A percentile compares a stretch with the other conserved stretches of the same genome.
Conservation (phyloP, 2,113 vertebrate species). For the Sorex fumeus region DNA sequence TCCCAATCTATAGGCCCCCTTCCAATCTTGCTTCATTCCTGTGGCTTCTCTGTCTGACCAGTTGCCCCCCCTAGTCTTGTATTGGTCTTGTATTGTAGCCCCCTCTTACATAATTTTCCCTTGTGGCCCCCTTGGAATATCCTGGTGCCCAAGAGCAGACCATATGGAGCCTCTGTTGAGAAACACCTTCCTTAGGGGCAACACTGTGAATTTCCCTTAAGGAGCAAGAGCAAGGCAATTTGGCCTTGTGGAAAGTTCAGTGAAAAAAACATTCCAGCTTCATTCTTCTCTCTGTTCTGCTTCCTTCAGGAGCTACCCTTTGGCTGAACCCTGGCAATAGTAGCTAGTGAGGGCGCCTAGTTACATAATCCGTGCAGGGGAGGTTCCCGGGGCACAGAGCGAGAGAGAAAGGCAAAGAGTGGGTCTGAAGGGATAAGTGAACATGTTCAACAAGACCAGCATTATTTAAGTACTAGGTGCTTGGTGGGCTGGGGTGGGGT, state of each 20-base stretch:
- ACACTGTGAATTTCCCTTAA: not conserved
- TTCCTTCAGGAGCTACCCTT: not conserved
- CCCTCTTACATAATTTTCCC: too few relatives aligned
- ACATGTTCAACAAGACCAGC: not conserved
- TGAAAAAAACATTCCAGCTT: not conserved
- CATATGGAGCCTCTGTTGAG: too few relatives aligned
- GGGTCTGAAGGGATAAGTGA: not conserved
- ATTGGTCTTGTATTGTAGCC: too few relatives aligned
- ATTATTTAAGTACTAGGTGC: too few relatives aligned
- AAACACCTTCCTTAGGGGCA: not conserved
- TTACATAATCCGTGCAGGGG: not conserved
- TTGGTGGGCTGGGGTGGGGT: too few relatives aligned
- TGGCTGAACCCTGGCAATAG: not conserved
- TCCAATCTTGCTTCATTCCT: too few relatives aligned
- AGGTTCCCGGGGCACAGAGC: not conserved
- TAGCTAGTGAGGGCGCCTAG: not conserved
- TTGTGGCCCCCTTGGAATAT: too few relatives aligned
- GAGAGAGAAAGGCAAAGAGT: not conserved
- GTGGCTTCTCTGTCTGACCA: too few relatives aligned
- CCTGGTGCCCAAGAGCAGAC: too few relatives aligned
- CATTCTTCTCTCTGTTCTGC: not conserved
- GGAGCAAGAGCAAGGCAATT: not conserved
- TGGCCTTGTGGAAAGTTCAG: not conserved
- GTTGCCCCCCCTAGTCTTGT: too few relatives aligned
- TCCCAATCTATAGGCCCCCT: too few relatives aligned